Evolutionary conservation across 2,797 vertebrate genomes (phyloP).

Genomic region (Amniataba percoides): DNA sequence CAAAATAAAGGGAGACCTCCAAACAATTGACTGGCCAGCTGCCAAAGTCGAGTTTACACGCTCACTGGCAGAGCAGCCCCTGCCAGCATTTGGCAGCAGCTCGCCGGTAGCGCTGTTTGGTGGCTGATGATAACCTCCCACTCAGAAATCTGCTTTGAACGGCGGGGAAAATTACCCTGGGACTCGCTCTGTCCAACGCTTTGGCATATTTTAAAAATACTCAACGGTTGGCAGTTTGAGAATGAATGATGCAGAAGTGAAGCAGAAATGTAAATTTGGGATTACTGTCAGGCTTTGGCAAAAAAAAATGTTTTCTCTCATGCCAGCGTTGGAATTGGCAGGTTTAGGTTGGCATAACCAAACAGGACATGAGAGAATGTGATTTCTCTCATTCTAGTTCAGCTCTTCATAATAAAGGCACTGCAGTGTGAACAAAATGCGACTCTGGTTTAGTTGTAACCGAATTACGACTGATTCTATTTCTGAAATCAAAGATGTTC

Average conservation of each 20-base stretch:
- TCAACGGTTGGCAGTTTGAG: conserved; percentile 49
- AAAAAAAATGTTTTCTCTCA: conserved; percentile 32
- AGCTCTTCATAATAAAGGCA: conserved; percentile 17
- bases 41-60: conserved; percentile 45
- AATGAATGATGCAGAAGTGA: conserved; percentile 45
- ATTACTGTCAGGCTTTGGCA: conserved; percentile 53
- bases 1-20: conserved; percentile 40
- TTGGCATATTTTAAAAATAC: conserved; percentile 55
- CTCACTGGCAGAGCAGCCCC: conserved; percentile 43
- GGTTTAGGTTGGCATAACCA: conserved; percentile 37
- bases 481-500: conserved; percentile 45
- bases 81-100: conserved; percentile 52
- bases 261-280: conserved; percentile 51
- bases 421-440: neutral
- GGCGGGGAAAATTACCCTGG: conserved; percentile 21
- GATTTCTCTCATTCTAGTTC: conserved; percentile 46
- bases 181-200: conserved; percentile 36
- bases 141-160: conserved; percentile 55
- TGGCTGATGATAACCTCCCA: conserved; percentile 64
- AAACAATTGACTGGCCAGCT: conserved; percentile 53
- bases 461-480: conserved; percentile 33
- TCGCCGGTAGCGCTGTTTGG: conserved; percentile 45
- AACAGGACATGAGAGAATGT: conserved; percentile 26
- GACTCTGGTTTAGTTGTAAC: conserved; percentile 19
- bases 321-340: conserved; percentile 52